A percentile compares a stretch with the other conserved stretches of the same genome.
phyloP scores from a whole-genome alignment of 2,797 vertebrate species.

The Coracias cyanogaster region DNA sequence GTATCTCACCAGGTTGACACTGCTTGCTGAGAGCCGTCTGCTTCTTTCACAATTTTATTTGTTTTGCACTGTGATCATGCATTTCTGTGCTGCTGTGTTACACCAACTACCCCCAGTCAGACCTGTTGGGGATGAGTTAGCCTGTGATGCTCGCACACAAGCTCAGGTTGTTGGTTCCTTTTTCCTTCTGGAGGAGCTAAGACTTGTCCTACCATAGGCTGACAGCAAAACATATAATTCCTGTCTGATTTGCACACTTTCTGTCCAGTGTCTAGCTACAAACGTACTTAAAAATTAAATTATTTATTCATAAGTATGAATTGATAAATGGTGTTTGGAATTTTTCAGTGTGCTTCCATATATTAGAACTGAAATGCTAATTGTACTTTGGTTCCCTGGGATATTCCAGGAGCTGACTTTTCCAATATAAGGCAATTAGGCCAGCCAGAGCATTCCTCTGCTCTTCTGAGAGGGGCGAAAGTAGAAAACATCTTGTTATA shows the following conservation, averaged over 20 bases:
- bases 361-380: neutral
- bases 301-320: neutral
- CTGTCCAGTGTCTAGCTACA: fast-evolving
- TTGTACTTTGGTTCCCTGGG: neutral
- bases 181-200: neutral
- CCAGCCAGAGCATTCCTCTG: neutral
- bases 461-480: neutral
- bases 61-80: neutral
- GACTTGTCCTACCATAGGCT: neutral
- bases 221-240: neutral
- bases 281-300: neutral
- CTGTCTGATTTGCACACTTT: neutral
- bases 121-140: neutral
- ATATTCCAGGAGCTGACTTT: constrained; percentile 17
- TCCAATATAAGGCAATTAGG: neutral
- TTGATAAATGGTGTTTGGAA: neutral
- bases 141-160: neutral
- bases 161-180: neutral
- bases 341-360: neutral
- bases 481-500: neutral
- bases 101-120: neutral
- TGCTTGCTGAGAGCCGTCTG: neutral
- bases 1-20: neutral
- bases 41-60: neutral
- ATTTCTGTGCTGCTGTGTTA: neutral